Conservation (phyloP, 23 tunicate genomes). For the Botrylloides violaceus region DNA sequence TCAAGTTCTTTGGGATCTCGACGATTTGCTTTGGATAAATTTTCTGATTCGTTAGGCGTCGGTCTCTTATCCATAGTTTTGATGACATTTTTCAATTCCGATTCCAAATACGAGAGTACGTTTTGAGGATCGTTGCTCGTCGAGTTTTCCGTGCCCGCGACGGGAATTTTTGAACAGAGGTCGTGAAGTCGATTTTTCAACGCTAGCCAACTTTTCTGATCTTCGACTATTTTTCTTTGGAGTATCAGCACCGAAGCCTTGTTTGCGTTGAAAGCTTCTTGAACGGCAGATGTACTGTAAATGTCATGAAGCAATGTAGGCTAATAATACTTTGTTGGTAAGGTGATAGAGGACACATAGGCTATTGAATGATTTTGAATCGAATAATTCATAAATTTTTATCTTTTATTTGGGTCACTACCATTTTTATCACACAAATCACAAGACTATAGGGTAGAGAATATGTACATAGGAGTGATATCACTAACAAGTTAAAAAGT, state of each 20-base stretch:
- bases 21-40: not conserved
- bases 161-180: slow-evolving; percentile 30
- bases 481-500: too few relatives aligned
- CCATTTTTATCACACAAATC: too few relatives aligned
- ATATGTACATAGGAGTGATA: too few relatives aligned
- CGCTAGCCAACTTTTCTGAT: slow-evolving; percentile 27
- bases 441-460: too few relatives aligned
- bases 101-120: slow-evolving; percentile 19
- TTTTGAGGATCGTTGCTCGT: not conserved
- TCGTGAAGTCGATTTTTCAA: slow-evolving; percentile 40
- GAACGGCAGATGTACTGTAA: slow-evolving; percentile 10
- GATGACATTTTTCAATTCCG: slow-evolving; percentile 28
- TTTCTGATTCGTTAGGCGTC: not conserved
- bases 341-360: too few relatives aligned
- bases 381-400: too few relatives aligned
- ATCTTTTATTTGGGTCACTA: too few relatives aligned
- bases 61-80: slow-evolving; percentile 24
- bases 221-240: slow-evolving; percentile 16
- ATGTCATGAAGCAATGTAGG: too few relatives aligned
- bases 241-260: slow-evolving; percentile 8
- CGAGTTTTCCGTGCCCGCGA: not conserved
- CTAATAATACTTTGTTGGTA: too few relatives aligned
- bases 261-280: slow-evolving; percentile 6
- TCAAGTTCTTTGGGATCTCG: slow-evolving; percentile 12
- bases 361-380: too few relatives aligned